A percentile compares a stretch with the other conserved stretches of the same genome.
Evolutionary conservation across 2,888 invertebrate genomes (phyloP).

Genomic region (Dolichopus griseipennis): DNA sequence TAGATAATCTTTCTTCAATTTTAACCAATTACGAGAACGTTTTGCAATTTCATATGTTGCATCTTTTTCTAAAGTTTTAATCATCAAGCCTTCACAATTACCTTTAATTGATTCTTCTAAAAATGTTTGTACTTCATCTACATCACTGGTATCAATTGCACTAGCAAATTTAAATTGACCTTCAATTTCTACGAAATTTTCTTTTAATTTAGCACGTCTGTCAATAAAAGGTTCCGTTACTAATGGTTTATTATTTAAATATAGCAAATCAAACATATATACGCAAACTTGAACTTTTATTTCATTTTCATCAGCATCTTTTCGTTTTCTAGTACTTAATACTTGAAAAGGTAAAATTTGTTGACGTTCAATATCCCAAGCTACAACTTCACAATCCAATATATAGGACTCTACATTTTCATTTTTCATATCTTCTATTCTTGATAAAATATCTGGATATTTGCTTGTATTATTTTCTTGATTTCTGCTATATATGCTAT

Average conservation of each 20-base stretch:
- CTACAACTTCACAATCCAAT: conserved; percentile 94
- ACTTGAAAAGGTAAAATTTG: conserved; percentile 95
- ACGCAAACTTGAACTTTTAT: conserved; percentile 77
- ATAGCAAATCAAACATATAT: conserved; percentile 92
- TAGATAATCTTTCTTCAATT: conserved; percentile 95
- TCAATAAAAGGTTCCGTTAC: conserved; percentile 67
- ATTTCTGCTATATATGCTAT: conserved; percentile 88
- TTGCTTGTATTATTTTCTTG: conserved; percentile 91
- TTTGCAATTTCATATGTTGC: conserved; percentile 97
- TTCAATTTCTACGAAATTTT: conserved; percentile 59
- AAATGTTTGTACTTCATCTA: conserved; percentile 90
- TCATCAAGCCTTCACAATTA: conserved; percentile 98
- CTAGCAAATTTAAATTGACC: conserved; percentile 88
- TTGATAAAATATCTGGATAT: conserved; percentile 85
- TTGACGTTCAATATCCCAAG: conserved; percentile 80
- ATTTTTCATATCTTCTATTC: conserved; percentile 53
- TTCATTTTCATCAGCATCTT: conserved; percentile 53
- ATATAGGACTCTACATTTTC: conserved; percentile 68
- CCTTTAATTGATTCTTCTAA: conserved; percentile 89
- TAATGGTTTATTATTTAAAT: conserved; percentile 77
- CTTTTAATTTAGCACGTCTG: conserved; percentile 62
- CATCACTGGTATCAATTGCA: conserved; percentile 66
- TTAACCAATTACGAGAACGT: conserved; percentile 87
- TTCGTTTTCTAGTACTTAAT: conserved; percentile 88
- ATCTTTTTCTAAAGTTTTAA: conserved; percentile 78